Conservation (phyloP, 2,797 vertebrate species). For the Neopelma chrysocephalum region DNA sequence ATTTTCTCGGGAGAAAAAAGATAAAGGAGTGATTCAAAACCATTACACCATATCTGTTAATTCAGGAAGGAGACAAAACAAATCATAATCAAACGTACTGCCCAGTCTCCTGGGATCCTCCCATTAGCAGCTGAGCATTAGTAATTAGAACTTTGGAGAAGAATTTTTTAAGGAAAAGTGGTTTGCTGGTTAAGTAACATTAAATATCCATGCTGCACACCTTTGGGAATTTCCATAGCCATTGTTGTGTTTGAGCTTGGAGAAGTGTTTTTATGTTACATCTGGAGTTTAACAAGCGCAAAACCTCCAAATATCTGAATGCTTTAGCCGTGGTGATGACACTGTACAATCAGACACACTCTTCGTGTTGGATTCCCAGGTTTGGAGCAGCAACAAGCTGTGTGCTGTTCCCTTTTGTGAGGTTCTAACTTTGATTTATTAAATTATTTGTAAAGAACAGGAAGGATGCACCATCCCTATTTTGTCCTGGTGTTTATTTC, state of each 20-base stretch:
- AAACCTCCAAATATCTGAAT: neutral
- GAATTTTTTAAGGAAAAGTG: neutral
- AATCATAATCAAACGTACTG: neutral
- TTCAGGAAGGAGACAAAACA: neutral
- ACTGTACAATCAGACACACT: neutral
- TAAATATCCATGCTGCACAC: neutral
- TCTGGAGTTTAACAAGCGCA: neutral
- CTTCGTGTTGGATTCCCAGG: neutral
- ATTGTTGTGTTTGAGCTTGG: neutral
- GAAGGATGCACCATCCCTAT: neutral
- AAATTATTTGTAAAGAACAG: neutral
- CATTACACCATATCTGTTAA: neutral
- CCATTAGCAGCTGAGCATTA: neutral
- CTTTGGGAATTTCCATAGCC: neutral
- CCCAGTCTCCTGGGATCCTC: neutral
- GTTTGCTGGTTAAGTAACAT: neutral
- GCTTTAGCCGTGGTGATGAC: neutral
- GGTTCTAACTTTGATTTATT: neutral
- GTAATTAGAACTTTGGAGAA: neutral
- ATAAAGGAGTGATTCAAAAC: neutral
- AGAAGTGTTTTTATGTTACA: neutral
- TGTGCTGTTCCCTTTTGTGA: neutral
- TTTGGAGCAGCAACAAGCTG: neutral
- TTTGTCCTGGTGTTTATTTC: neutral
- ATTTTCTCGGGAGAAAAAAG: neutral